Evolutionary conservation across 2,888 invertebrate genomes (phyloP), one percentile per base, ranked within the genome.

Genomic region (Heliconius erato): DNA sequence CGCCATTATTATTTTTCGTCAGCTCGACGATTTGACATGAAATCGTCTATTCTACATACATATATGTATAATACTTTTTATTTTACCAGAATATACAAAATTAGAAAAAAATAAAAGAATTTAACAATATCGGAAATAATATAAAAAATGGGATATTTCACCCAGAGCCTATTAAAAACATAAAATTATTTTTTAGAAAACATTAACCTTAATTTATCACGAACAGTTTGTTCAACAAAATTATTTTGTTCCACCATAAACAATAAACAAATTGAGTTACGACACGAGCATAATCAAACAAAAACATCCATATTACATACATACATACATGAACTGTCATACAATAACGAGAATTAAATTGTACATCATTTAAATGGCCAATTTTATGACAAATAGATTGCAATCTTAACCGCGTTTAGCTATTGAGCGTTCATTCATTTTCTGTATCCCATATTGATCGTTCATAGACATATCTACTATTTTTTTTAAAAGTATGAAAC

Each of bases 271-370:
- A 59, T 35, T 35, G n/a, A 59, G 59, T 59, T 76, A 59, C 32
- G 32, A 35, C 35, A 16, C 35, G n/a, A 23, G 28, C 16, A 59
- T 9, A 59, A 59, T 14, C 23, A 59, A 59, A 32, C 16, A 32
- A 59, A 32, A 54, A 54, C 23, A 23, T 59, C 7, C 59, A 32
- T 23, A 6, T 32, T 74, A 12, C 32, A 7, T 59, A 35, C 32
- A 14, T 59, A 35, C 32, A 74, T 28, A 65, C n/a, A 72, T 23
- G 23, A 7, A 23, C 32, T 35, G n/a, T 59, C 12, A 28, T 49
- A 54, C 49, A 54, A 76, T 76, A 59, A 76, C 35, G 74, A n/a
- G 59, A n/a, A 35, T 63, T 32, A 59, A 76, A 76, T 76, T 76
- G 35, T 6, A 7, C n/a, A 71, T 59, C 7, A 35, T 76, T 59